Conservation (phyloP, 1,140 invertebrate genomes). For the Drosophila hydei region DNA sequence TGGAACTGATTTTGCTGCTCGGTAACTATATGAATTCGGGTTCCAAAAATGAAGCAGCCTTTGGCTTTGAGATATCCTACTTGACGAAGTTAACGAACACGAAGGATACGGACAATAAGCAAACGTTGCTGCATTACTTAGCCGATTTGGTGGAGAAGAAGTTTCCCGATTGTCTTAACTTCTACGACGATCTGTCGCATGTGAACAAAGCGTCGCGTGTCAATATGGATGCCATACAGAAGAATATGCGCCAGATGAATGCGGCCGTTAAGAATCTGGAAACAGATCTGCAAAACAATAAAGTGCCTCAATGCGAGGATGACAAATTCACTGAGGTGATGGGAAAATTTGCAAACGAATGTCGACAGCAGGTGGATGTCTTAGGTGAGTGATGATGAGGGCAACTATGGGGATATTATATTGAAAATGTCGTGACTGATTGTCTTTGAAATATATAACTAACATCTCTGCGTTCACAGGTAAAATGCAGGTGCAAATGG, state of each 20-base stretch:
- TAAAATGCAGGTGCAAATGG: slow-evolving; percentile 98
- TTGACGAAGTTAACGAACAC: slow-evolving; percentile 97
- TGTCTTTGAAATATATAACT: too few relatives aligned
- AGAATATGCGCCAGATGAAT: slow-evolving; percentile 94
- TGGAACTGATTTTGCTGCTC: slow-evolving; percentile 95
- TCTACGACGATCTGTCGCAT: slow-evolving; percentile 94
- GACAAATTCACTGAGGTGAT: slow-evolving; percentile 94
- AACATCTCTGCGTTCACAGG: slow-evolving; percentile 31
- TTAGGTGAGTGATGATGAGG: slow-evolving; percentile 85
- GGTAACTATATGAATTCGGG: slow-evolving; percentile 98
- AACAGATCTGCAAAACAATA: slow-evolving; percentile 93
- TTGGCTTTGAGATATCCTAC: slow-evolving; percentile 98
- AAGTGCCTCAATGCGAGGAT: slow-evolving; percentile 89
- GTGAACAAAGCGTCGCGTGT: slow-evolving; percentile 92
- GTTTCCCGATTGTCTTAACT: slow-evolving; percentile 92
- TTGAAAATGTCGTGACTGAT: too few relatives aligned
- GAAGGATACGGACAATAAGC: slow-evolving; percentile 96
- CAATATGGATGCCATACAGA: slow-evolving; percentile 93
- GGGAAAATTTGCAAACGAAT: slow-evolving; percentile 91
- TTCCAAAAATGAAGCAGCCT: slow-evolving; percentile 95
- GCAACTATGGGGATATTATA: background rate
- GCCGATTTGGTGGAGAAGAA: slow-evolving; percentile 94
- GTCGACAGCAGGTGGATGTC: slow-evolving; percentile 93
- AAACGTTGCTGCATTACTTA: slow-evolving; percentile 96
- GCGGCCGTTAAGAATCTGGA: slow-evolving; percentile 93